Evolutionary conservation across 2,113 vertebrate genomes (phyloP), one percentile per base, ranked within the genome.

Genomic region (Cebidichthys violaceus): DNA sequence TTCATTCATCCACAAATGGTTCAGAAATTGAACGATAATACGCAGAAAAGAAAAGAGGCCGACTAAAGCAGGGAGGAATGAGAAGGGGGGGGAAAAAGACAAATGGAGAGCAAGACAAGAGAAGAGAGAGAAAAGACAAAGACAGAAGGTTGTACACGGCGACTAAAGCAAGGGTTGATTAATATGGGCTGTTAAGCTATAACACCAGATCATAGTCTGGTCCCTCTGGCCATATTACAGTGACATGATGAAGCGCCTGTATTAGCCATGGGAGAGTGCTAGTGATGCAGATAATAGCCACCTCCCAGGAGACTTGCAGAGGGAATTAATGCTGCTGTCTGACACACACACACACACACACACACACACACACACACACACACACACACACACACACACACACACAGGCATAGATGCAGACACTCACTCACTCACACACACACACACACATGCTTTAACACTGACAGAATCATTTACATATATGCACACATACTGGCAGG

Each of bases 251-350:
- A 90, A 93, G 88, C 59, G 80, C 76, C 87, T 72, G 85, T 89
- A 90, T 93, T 92, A 91, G 91, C 92, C 87, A 88, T 87, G 89
- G 80, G 91, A 92, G 92, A 91, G 84, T 85, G 86, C 84, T 92
- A 92, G 92, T 92, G 91, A 94, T 93, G 92, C 92, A 93, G 91
- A 93, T 94, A 94, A 94, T 93, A 92, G 90, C 75, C 93, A 88
- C 24, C 29, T 94, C 93, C 93, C 91, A 71, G 50, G 92, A 92
- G 92, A 92, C 82, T 52, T 77, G 85, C 76, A 66, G 71, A 87
- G 78, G 88, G 84, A 94, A 92, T 93, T 92, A 93, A 93, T 94
- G 90, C 89, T 77, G 85, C 87, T 88, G 79, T 90, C 88, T 91
- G 61, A 88, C 83, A 78, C 75, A 65, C 86, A 80, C 70, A 69